These are phyloP conservation scores for Cromileptes altivelis DNA, from an alignment of 2,113 vertebrate species.

Conservation along the genomic window DNA sequence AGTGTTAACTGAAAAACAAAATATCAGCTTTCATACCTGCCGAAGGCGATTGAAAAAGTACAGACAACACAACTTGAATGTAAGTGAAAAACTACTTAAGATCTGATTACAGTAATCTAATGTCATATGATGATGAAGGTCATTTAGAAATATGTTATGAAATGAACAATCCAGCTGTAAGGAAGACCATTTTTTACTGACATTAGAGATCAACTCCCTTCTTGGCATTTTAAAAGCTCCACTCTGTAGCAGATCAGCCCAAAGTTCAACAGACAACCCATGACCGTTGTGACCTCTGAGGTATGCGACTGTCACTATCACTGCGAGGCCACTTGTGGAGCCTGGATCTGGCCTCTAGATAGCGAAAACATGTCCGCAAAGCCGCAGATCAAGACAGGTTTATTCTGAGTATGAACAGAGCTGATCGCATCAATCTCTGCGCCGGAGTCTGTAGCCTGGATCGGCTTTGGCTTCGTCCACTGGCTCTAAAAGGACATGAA, in stretches of 20 bases:
- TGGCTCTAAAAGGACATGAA: constrained; percentile 61
- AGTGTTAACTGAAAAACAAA: background rate
- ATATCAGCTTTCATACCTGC: background rate
- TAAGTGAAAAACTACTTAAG: background rate
- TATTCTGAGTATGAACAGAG: constrained; percentile 61
- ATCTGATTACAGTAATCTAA: background rate
- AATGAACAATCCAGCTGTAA: background rate
- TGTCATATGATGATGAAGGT: background rate
- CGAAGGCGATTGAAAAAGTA: background rate
- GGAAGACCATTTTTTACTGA: background rate
- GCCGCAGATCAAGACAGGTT: constrained; percentile 49
- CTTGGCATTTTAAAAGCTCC: constrained; percentile 5
- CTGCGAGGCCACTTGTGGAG: constrained; percentile 27
- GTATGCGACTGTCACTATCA: constrained; percentile 30
- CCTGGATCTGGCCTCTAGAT: constrained; percentile 28
- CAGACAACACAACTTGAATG: background rate
- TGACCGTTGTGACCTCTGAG: constrained; percentile 21
- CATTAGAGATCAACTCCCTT: background rate
- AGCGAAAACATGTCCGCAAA: constrained; percentile 52
- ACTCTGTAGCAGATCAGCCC: background rate
- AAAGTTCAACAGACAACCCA: background rate
- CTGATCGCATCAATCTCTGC: constrained; percentile 59
- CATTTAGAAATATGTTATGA: background rate
- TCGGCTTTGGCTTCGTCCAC: constrained; percentile 43
- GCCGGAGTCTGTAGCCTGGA: constrained; percentile 38